A percentile compares a stretch with the other conserved stretches of the same genome.
phyloP scores from a whole-genome alignment of 2,797 vertebrate genomes.

The Balearica regulorum region DNA sequence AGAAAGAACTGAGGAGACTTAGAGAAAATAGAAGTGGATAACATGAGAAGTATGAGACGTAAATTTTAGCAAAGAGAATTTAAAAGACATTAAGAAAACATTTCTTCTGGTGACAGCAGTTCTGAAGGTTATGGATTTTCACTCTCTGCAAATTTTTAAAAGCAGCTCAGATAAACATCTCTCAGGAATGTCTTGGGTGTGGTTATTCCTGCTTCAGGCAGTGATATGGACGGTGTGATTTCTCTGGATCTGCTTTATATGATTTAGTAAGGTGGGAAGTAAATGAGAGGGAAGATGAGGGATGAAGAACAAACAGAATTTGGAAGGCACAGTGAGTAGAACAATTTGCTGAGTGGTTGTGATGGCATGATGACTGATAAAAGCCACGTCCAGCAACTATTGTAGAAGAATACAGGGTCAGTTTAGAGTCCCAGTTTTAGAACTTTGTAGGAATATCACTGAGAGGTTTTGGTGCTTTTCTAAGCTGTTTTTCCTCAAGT shows the following conservation, averaged over 20 bases:
- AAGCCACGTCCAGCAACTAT: not conserved
- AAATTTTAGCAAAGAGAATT: not conserved
- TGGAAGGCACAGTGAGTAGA: not conserved
- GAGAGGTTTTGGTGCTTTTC: not conserved
- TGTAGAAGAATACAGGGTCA: not conserved
- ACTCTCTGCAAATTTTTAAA: not conserved
- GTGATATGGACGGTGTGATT: not conserved
- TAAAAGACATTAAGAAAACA: not conserved
- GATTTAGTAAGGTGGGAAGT: not conserved
- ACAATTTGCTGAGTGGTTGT: not conserved
- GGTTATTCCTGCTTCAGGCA: not conserved
- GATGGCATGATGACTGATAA: not conserved
- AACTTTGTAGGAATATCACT: not conserved
- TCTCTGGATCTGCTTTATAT: not conserved
- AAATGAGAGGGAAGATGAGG: not conserved
- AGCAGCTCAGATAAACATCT: not conserved
- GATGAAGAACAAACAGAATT: not conserved
- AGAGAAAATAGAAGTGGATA: not conserved
- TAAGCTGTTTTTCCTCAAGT: not conserved
- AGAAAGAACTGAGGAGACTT: not conserved
- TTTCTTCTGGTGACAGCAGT: not conserved
- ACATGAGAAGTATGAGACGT: not conserved
- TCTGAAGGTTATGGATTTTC: slow-evolving; percentile 11
- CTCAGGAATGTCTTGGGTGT: not conserved
- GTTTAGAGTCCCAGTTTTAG: not conserved